Base-by-base conservation (phyloP, 1,140 invertebrate genomes). In the Drosophila obscura region DNA sequence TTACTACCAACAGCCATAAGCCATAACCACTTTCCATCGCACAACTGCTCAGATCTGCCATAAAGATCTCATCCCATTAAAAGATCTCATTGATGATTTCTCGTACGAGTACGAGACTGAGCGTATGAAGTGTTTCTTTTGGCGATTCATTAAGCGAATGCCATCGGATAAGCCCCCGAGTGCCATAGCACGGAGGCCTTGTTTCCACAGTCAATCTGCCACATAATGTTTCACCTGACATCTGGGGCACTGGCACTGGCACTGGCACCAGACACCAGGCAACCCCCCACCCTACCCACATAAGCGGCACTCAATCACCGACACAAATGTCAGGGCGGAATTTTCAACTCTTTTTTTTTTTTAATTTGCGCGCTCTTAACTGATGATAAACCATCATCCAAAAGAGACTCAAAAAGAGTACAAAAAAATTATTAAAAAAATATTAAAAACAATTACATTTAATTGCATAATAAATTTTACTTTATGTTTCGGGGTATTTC, bases 401-500 rank as follows among this genome's bases (percentile, higher is more conserved):
- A 48, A 35, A 43, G 26, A 45, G 15, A 50, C 52, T 50, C 5
- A 39, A 39, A 39, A 39, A 13, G 35, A 39, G 35, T 13, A 51
- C 44, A 49, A 45, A 68, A 67, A 57, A 35, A 56, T 50, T 49
- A 63, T 49, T 26, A 52, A 75, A 68, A 64, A 60, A 59, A 83
- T 60, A 51, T 59, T 55, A 46, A 53, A 60, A 59, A 49, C 61
- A 55, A 51, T 58, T 50, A 76, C 63, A 53, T 43, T 43, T 76
- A 82, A 87, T 79, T 88, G 75, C 72, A 50, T 72, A 79, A 83
- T 82, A 56, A 68, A 83, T 64, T 79, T 48, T 44, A 69, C 16
- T 73, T 64, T 28, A 64, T 43, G 26, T 53, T 59, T 13, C 50
- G n/a, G 31, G 3, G 13, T 9, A 8, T 15, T 64, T 43, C 59